Conservation (phyloP, 2,113 vertebrate species). For the Clinocottus analis region DNA sequence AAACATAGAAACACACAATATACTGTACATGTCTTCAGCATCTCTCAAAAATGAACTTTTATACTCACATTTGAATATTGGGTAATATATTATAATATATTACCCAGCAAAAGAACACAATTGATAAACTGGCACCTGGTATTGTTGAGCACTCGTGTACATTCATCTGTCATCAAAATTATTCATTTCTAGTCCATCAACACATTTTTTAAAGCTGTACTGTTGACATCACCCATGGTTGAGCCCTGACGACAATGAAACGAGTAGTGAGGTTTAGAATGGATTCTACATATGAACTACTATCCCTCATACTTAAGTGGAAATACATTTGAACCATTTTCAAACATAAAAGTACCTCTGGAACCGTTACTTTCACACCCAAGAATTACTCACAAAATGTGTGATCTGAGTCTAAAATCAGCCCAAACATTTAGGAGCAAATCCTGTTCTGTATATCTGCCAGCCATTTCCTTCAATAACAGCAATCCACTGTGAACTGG, state of each 20-base stretch:
- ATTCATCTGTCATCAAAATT: not conserved
- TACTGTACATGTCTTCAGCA: not conserved
- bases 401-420: not conserved
- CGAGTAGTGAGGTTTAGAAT: not conserved
- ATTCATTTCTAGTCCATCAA: not conserved
- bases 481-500: constrained; percentile 32
- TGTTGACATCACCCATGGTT: not conserved
- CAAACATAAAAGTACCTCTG: not conserved
- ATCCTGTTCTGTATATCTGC: constrained; percentile 30
- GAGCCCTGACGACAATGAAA: not conserved
- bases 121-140: too few species aligned
- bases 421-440: not conserved
- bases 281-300: not conserved
- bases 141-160: too few species aligned
- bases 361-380: not conserved
- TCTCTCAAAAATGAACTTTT: not conserved
- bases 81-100: too few species aligned
- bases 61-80: not conserved
- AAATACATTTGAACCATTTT: not conserved
- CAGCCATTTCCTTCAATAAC: constrained; percentile 35
- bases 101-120: too few species aligned
- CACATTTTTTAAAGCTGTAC: not conserved
- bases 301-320: not conserved
- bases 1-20: not conserved
- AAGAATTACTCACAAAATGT: not conserved